A percentile compares a stretch with the other conserved stretches of the same genome.
Evolutionary conservation across 1,140 invertebrate genomes (phyloP).

Genomic region (Mylabris phalerata): DNA sequence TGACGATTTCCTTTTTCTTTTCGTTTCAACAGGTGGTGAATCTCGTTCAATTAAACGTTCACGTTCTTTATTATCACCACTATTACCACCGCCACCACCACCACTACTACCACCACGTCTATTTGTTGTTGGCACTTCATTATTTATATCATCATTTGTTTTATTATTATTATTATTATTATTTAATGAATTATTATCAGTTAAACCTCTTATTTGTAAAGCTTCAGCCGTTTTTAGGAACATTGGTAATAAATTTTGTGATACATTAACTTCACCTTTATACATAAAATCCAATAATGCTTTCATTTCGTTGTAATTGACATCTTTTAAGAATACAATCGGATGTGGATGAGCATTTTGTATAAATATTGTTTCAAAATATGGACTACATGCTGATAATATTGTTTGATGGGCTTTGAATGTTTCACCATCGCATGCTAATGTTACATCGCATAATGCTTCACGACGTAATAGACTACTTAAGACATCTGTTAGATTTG

Average conservation of each 20-base stretch:
- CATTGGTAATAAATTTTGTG: slow-evolving; percentile 76
- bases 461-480: slow-evolving; percentile 78
- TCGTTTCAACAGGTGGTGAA: slow-evolving; percentile 46
- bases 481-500: slow-evolving; percentile 81
- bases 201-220: slow-evolving; percentile 82
- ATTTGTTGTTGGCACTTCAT: neutral
- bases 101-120: neutral
- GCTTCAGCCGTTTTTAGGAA: slow-evolving; percentile 88
- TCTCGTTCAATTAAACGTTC: slow-evolving; percentile 32
- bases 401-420: slow-evolving; percentile 92
- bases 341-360: slow-evolving; percentile 87
- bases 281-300: slow-evolving; percentile 86
- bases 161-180: slow-evolving; percentile 32
- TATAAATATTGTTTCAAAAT: slow-evolving; percentile 89
- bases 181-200: slow-evolving; percentile 72
- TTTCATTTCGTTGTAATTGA: slow-evolving; percentile 79
- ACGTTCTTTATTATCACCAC: slow-evolving; percentile 15
- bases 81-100: too few relatives aligned
- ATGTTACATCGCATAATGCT: slow-evolving; percentile 84
- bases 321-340: slow-evolving; percentile 87
- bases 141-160: too few relatives aligned
- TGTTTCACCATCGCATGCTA: slow-evolving; percentile 85
- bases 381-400: slow-evolving; percentile 87
- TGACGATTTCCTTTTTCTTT: slow-evolving; percentile 63
- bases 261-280: slow-evolving; percentile 84